Base-by-base conservation (phyloP, 2,888 invertebrate genomes). In the Cryptocephalus primarius region DNA sequence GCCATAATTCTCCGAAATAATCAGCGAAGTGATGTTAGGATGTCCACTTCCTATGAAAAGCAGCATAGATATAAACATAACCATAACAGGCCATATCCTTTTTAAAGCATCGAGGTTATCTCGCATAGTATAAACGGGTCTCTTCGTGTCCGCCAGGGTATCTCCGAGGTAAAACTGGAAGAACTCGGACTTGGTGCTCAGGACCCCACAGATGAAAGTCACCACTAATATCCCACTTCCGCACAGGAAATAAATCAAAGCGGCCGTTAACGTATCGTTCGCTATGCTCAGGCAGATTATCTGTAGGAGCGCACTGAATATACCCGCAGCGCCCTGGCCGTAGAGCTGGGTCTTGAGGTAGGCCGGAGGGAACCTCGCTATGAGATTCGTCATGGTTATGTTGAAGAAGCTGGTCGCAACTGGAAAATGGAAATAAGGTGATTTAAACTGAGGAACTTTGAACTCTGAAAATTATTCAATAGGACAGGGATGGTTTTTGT, bases 291-390 rank as follows among this genome's bases (percentile, higher is more conserved):
- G 41, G 13, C 44, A 49, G n/a, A 47, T 34, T 14, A 49, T 49
- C 39, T 49, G 49, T 36, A 54, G 36, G 2, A 43, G 10, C 9
- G 48, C 45, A 33, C 47, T 50, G 13, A 53, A 48, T 9, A 55
- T 32, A 33, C 45, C 50, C 8, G 51, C 39, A 13, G 44, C 33
- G 1, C 48, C 46, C 13, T 47, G 33, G 11, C 55, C 55, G 8
- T 52, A 47, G 36, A 53, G 40, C 8, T 43, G 47, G 1, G 39
- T 22, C 45, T 50, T 48, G 22, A 51, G 51, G 33, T 50, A 53
- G 14, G 36, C 32, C 8, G 48, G 43, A 13, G 55, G 55, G 40
- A 55, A 53, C 48, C 47, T 51, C n/a, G 55, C 43, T 10, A 51
- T 36, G 8, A 53, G 22, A 9, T 40, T 2, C 40, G 9, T n/a